A percentile compares a stretch with the other conserved stretches of the same genome.
These are phyloP conservation scores for Ursus arctos DNA, from an alignment of 2,113 vertebrate species.

Conservation along the genomic window DNA sequence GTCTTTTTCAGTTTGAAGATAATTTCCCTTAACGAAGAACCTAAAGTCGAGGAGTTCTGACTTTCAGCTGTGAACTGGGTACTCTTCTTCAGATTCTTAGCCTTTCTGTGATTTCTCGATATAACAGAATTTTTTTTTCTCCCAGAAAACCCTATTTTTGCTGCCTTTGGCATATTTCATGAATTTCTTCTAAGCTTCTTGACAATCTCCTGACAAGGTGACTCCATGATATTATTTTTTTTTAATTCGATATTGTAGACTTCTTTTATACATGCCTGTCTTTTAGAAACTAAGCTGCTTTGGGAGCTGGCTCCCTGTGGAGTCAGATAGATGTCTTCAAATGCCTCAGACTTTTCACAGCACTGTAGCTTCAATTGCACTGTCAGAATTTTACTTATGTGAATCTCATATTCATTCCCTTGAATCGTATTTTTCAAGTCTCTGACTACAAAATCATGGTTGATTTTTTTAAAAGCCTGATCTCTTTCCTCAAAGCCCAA, in stretches of 20 bases:
- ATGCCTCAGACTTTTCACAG: background rate
- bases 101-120: conserved; percentile 21
- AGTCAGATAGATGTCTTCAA: background rate
- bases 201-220: conserved; percentile 5
- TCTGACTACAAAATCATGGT: background rate
- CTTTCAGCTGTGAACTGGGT: background rate
- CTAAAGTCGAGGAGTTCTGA: background rate
- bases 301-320: background rate
- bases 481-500: background rate
- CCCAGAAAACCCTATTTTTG: background rate
- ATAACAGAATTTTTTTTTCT: background rate
- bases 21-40: background rate
- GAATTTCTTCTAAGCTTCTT: conserved; percentile 26
- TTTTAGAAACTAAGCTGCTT: conserved; percentile 28
- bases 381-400: conserved; percentile 30
- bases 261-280: background rate
- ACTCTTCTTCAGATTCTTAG: background rate
- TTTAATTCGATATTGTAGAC: background rate
- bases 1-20: background rate
- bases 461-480: conserved; percentile 3
- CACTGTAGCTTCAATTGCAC: background rate
- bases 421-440: conserved; percentile 46
- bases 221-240: background rate
- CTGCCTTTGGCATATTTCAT: background rate
- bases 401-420: background rate